Evolutionary conservation across 2,888 invertebrate species (phyloP).

Genomic region (Meghimatium bilineatum): DNA sequence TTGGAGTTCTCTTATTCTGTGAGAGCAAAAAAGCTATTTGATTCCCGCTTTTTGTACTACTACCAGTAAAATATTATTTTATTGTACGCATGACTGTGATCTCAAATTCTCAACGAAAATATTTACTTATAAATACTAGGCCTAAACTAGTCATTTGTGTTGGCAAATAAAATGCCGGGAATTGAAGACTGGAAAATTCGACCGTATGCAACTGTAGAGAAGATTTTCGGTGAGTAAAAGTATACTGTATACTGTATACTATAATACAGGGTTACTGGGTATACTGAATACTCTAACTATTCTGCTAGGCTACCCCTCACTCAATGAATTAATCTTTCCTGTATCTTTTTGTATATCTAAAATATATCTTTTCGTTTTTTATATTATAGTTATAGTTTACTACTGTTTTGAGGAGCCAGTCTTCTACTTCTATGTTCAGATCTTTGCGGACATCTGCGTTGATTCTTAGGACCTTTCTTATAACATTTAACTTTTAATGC

Average conservation of each 20-base stretch:
- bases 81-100: not conserved
- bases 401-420: too few species aligned
- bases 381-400: too few species aligned
- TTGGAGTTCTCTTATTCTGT: not conserved
- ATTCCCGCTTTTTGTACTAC: not conserved
- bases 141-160: not conserved
- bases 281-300: too few species aligned
- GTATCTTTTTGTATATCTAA: too few species aligned
- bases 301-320: too few species aligned
- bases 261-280: too few species aligned
- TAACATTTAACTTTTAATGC: too few species aligned
- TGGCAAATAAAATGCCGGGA: conserved; percentile 56
- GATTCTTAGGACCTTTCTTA: too few species aligned
- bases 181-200: conserved; percentile 62
- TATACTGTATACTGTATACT: not conserved
- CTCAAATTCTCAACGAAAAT: not conserved
- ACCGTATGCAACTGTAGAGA: conserved; percentile 57
- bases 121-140: not conserved
- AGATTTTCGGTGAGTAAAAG: conserved; percentile 56
- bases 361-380: too few species aligned
- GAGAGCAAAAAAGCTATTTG: not conserved
- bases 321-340: too few species aligned
- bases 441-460: too few species aligned
- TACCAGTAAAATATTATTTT: not conserved
- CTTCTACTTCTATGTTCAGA: too few species aligned